Base-by-base conservation (phyloP, 2,888 invertebrate species). In the Rhaphigaster nebulosa region DNA sequence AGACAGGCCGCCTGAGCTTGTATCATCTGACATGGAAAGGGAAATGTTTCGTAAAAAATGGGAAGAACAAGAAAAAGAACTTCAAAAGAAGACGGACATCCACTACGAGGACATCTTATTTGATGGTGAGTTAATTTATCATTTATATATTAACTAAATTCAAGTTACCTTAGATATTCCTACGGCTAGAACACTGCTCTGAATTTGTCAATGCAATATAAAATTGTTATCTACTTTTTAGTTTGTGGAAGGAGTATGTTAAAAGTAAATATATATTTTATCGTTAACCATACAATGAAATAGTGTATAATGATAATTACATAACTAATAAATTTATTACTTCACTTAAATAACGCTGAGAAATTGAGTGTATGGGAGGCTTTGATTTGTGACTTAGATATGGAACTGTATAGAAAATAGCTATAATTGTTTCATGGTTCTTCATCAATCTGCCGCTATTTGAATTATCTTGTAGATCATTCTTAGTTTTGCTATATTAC, bases 101-200 rank as follows among this genome's bases (percentile, higher is more conserved):
- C 98, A 99, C 94, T 99, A 99, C 93, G 97, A 98, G 94, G 98
- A 99, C 94, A 95, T 99, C 90, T 95, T 97, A 91, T 98, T 97
- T 94, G 97, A 98, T 94, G 97, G 97, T 97, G 93, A 93, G 94
- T 94, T 34, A 38, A 34, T 38, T 38, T 76, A 20, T 38, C 38
- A 76, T 23, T 38, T 38, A 20, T 56, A 26, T 26, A 26, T 56
- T 8, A 52, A 60, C n/a, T 60, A n/a, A 60, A 60, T n/a, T 60
- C 0, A 60, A 60, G n/a, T 1, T 60, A 23, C 26, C 4, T 3
- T 56, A 56, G 26, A 56, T 2, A 56, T 56, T 56, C 23, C 56
- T 23, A 3, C 10, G n/a, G 60, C n/a, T n/a, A n/a, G 2, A 60
- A 60, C 1, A n/a, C 60, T 60, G 10, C 10, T n/a, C 8, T 12